Evolutionary conservation across 2,888 invertebrate species (phyloP).

Genomic region (Petrophora chlorosata): DNA sequence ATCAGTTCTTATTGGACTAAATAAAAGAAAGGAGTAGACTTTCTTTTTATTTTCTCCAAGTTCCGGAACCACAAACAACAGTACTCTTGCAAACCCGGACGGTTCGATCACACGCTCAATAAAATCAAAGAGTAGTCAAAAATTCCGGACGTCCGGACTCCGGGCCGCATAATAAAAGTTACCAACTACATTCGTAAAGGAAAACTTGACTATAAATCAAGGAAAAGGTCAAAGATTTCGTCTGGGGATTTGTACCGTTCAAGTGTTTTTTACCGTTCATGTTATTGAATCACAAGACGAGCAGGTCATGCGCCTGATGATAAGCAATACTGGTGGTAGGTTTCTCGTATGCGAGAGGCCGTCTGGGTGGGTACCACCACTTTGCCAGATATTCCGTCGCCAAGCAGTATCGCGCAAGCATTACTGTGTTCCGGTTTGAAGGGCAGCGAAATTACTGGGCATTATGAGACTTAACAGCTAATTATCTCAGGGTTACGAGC

Average conservation of each 20-base stretch:
- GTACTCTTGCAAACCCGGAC: slow-evolving; percentile 4
- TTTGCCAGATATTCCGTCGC: too few species aligned
- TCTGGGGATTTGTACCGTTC: slow-evolving; percentile 50
- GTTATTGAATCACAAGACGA: too few species aligned
- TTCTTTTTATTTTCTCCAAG: neutral
- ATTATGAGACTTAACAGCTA: too few species aligned
- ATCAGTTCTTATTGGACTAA: too few species aligned
- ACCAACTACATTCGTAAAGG: slow-evolving; percentile 52
- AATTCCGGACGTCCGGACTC: slow-evolving; percentile 56
- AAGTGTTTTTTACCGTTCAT: slow-evolving; percentile 43
- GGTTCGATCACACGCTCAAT: slow-evolving; percentile 61
- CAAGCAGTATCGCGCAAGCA: too few species aligned
- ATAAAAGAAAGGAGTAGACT: neutral
- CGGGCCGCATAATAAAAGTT: slow-evolving; percentile 70
- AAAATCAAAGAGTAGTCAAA: slow-evolving; percentile 62
- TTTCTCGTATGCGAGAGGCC: too few species aligned
- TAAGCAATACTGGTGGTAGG: too few species aligned
- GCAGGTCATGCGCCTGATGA: too few species aligned
- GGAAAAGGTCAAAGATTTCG: slow-evolving; percentile 69
- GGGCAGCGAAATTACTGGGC: too few species aligned
- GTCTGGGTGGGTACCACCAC: too few species aligned
- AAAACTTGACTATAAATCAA: slow-evolving; percentile 72
- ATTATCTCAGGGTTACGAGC: too few species aligned
- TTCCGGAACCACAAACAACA: slow-evolving; percentile 10
- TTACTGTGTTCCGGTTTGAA: too few species aligned